Conservation (phyloP, 2,888 invertebrate species). For the Sinohyriopsis cumingii region DNA sequence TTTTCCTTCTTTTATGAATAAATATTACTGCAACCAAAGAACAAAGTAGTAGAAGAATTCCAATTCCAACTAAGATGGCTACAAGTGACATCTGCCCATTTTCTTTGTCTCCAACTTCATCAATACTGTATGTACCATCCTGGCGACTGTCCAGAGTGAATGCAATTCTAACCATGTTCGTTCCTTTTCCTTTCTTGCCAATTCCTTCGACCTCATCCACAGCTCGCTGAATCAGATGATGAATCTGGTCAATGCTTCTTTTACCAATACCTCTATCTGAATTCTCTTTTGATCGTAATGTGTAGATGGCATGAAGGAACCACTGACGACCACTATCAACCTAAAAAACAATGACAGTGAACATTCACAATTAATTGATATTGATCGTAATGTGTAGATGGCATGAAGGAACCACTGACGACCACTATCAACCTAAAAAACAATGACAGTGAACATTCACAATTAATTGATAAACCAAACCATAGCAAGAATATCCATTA, state of each 20-base stretch:
- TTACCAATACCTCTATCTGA: slow-evolving; percentile 17
- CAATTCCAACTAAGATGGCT: slow-evolving; percentile 52
- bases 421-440: slow-evolving; percentile 57
- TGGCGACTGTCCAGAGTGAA: slow-evolving; percentile 30
- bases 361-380: not conserved
- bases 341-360: slow-evolving; percentile 37
- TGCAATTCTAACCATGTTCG: slow-evolving; percentile 58
- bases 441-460: not conserved
- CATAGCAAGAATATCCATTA: not conserved
- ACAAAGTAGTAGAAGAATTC: slow-evolving; percentile 44
- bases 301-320: slow-evolving; percentile 66
- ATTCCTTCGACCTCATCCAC: slow-evolving; percentile 41
- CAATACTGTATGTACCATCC: slow-evolving; percentile 26
- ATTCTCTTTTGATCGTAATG: slow-evolving; percentile 45
- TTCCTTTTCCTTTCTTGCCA: slow-evolving; percentile 53
- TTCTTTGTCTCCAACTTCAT: slow-evolving; percentile 39
- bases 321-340: slow-evolving; percentile 61
- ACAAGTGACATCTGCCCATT: slow-evolving; percentile 44
- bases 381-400: slow-evolving; percentile 58
- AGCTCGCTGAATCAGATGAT: slow-evolving; percentile 29
- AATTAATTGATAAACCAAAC: not conserved
- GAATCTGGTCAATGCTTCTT: slow-evolving; percentile 17
- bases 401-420: slow-evolving; percentile 66
- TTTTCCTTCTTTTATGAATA: slow-evolving; percentile 50
- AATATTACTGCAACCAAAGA: slow-evolving; percentile 47